Evolutionary conservation across 2,888 invertebrate genomes (phyloP).

Genomic region (Drosophila anomalata): DNA sequence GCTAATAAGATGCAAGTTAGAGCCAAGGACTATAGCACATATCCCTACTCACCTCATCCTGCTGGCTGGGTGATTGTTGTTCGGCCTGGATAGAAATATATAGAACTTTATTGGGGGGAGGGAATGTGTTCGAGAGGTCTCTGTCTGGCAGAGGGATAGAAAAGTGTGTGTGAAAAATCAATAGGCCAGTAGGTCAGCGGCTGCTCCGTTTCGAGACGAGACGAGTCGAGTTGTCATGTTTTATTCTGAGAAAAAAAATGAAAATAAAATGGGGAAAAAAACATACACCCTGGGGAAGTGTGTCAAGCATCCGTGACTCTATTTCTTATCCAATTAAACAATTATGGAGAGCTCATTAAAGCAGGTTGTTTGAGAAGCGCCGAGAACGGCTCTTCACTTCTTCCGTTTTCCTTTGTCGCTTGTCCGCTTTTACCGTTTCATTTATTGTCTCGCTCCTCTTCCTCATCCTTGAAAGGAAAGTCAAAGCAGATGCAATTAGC

Average conservation of each 20-base stretch:
- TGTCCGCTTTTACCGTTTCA: constrained; percentile 7
- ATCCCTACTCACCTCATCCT: constrained; percentile 21
- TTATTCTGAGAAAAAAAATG: background rate
- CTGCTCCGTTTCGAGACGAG: background rate
- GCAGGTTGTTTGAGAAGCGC: constrained; percentile 21
- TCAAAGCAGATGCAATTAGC: constrained; percentile 54
- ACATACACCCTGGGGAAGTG: constrained; percentile 8
- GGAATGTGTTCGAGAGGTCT: constrained; percentile 1
- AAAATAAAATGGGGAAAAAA: background rate
- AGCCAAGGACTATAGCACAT: background rate
- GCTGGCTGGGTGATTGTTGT: background rate
- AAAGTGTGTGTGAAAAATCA: constrained; percentile 10
- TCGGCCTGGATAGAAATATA: constrained; percentile 18
- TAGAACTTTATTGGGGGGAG: background rate
- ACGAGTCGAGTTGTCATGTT: background rate
- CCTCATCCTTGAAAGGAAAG: background rate
- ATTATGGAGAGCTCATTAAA: constrained; percentile 49
- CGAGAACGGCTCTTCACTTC: constrained; percentile 5
- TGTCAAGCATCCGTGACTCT: constrained; percentile 43
- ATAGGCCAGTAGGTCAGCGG: constrained; percentile 17
- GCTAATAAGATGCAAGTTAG: background rate
- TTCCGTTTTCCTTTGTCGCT: constrained; percentile 30
- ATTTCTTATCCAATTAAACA: constrained; percentile 50
- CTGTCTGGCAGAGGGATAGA: background rate
- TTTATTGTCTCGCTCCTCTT: background rate